phyloP scores from a whole-genome alignment of 2,797 vertebrate species.

The Cephalopachus bancanus region DNA sequence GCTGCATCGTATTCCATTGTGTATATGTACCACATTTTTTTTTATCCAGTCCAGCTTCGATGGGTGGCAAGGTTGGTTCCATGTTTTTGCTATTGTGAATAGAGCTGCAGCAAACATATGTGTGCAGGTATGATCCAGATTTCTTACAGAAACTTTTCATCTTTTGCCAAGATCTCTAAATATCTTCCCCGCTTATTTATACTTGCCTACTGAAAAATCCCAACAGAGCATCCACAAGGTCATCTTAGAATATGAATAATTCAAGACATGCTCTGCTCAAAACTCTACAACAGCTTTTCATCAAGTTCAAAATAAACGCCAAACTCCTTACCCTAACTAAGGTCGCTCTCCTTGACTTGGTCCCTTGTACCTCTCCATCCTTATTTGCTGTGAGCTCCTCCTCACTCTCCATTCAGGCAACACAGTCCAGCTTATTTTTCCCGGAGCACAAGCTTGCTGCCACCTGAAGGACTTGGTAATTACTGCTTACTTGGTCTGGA shows the following conservation, averaged over 20 bases:
- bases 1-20: too few species aligned
- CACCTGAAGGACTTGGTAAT: not conserved
- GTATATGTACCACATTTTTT: too few species aligned
- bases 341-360: not conserved
- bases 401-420: too few species aligned
- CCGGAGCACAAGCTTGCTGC: not conserved
- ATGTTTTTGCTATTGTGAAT: too few species aligned
- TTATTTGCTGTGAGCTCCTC: not conserved
- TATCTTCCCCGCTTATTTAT: not conserved
- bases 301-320: conserved; percentile 11
- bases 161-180: not conserved
- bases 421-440: not conserved
- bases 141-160: not conserved
- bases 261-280: not conserved
- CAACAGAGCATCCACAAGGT: not conserved
- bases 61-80: too few species aligned
- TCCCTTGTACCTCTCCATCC: not conserved
- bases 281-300: not conserved
- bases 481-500: not conserved
- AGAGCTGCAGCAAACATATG: too few species aligned
- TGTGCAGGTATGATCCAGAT: too few species aligned
- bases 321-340: not conserved
- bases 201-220: conserved; percentile 27
- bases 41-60: too few species aligned
- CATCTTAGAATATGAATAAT: not conserved